Conservation (phyloP, 2,113 vertebrate species). For the Monopterus albus region DNA sequence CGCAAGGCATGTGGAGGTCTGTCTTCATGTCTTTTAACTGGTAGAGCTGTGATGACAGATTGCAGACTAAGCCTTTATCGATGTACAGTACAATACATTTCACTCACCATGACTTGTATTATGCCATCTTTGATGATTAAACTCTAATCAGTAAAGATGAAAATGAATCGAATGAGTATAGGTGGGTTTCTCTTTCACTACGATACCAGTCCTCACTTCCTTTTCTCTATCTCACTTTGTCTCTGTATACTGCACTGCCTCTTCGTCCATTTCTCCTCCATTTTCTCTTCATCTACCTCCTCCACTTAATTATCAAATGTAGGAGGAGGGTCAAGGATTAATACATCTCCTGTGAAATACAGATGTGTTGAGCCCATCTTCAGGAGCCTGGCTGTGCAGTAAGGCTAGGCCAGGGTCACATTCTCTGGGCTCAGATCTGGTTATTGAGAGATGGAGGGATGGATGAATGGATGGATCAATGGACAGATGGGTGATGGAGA, state of each 20-base stretch:
- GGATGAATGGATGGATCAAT: not conserved
- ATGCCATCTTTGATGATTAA: not conserved
- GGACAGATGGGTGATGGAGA: not conserved
- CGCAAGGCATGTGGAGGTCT: not conserved
- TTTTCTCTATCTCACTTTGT: not conserved
- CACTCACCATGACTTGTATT: not conserved
- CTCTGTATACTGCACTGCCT: not conserved
- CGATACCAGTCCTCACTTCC: not conserved
- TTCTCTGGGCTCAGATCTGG: not conserved
- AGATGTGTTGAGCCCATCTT: constrained; percentile 10
- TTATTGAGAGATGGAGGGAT: not conserved
- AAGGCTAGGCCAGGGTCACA: not conserved
- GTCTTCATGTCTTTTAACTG: not conserved
- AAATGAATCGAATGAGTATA: not conserved
- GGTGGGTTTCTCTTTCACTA: not conserved
- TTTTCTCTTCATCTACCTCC: not conserved
- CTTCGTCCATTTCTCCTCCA: not conserved
- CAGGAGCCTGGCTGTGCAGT: not conserved
- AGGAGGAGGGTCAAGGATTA: constrained; percentile 19
- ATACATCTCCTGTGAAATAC: constrained; percentile 1
- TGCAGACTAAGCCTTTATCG: not conserved
- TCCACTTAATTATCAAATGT: not conserved
- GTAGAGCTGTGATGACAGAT: not conserved
- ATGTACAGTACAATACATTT: not conserved
- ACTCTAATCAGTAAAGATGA: not conserved